Evolutionary conservation across 2,888 invertebrate genomes (phyloP).

Genomic region (Trichogramma evanescens): DNA sequence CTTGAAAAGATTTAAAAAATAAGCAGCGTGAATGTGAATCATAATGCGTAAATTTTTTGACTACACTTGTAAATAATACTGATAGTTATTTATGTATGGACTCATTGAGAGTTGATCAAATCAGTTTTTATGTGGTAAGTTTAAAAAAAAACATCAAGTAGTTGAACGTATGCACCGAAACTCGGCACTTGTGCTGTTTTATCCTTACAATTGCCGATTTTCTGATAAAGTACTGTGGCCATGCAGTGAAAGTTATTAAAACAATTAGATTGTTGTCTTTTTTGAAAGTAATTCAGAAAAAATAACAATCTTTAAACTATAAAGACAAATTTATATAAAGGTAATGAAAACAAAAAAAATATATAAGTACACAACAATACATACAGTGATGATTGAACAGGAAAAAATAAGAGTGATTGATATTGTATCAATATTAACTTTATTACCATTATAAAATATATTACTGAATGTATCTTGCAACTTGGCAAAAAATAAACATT

Average conservation of each 20-base stretch:
- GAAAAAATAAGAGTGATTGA: conserved; percentile 36
- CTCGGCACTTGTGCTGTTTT: conserved; percentile 4
- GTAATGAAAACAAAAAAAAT: conserved; percentile 28
- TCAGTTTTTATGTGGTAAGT: conserved; percentile 22
- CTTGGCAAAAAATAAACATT: conserved; percentile 42
- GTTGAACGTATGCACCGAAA: conserved; percentile 15
- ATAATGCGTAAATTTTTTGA: conserved; percentile 19
- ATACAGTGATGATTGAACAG: conserved; percentile 37
- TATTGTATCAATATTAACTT: conserved; percentile 43
- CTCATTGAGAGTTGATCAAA: conserved; percentile 17
- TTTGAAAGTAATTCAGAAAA: conserved; percentile 26
- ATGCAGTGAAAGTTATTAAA: conserved; percentile 40
- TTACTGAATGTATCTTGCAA: conserved; percentile 43
- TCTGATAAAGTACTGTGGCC: conserved; percentile 30
- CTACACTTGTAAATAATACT: conserved; percentile 22
- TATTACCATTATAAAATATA: conserved; percentile 27
- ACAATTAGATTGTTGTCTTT: conserved; percentile 33
- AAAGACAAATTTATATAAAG: conserved; percentile 44
- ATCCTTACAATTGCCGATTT: conserved; percentile 13
- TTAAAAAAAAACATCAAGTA: conserved; percentile 11
- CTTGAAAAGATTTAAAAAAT: background rate
- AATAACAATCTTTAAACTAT: conserved; percentile 31
- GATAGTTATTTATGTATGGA: conserved; percentile 14
- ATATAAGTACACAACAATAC: conserved; percentile 33
- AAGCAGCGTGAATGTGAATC: conserved; percentile 9